Base-by-base conservation (phyloP, 2,797 vertebrate species). In the Platalea minor region DNA sequence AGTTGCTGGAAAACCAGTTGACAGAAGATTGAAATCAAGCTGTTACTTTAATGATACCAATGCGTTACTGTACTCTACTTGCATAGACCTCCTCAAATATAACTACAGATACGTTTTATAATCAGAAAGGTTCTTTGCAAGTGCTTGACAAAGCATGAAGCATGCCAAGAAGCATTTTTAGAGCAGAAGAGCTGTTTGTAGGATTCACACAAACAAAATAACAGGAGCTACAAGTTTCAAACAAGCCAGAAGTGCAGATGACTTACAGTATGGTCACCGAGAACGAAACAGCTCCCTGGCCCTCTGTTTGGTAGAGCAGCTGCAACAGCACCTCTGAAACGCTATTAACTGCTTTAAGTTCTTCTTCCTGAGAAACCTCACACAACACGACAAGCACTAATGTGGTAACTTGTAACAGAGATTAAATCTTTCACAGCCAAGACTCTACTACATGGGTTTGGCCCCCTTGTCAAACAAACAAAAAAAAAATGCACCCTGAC, bases 1-100 rank as follows among this genome's bases (percentile, higher is more conserved):
- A 45, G 31, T 57, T 92, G 48, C 75, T 95, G 75, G 79, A 93
- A 92, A 91, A 83, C 37, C 45, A 83, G 85, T 68, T 88, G 39
- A 72, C 35, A 75, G 45, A 88, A 95, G 87, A 94, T 67, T 70
- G 72, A 82, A 89, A 95, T 92, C 75, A 83, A 78, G 63, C 60
- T 88, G 39, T 51, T 91, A 63, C 29, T 93, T 79, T 67, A 91
- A 92, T 67, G 39, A 85, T 63, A 80, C 50, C 33, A 16, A 9
- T 57, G 26, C 13, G 6, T 51, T 73, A 50, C 41, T 79, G 10
- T 37, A n/a, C 37, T 87, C 65, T 77, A n/a, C 45, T 70, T 64
- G 14, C 54, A 35, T 2, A 87, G 50, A 79, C 12, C 28, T 89
- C 74, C 81, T 87, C 51, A 91, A 79, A 82, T 73, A 4, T 26